A percentile compares a stretch with the other conserved stretches of the same genome.
phyloP scores from a whole-genome alignment of 2,888 invertebrate genomes.

The Oscheius sp. region DNA sequence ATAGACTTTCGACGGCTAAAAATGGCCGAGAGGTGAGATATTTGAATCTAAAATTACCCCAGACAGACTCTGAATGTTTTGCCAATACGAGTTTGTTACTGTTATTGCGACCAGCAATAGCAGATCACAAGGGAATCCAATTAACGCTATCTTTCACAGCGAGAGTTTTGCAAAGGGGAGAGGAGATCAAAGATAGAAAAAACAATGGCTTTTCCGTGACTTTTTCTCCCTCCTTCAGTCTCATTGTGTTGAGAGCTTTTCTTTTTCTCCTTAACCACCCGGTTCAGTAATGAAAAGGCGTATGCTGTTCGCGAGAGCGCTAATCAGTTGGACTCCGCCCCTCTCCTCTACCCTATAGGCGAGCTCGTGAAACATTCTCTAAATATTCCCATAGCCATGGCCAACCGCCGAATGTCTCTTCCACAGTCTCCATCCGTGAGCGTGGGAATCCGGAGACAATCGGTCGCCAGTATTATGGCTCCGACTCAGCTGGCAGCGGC shows the following conservation, averaged over 20 bases:
- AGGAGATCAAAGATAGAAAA: too few relatives aligned
- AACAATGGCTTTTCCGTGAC: too few relatives aligned
- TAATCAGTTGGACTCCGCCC: constrained; percentile 6
- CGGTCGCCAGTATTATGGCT: neutral
- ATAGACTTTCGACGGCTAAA: too few relatives aligned
- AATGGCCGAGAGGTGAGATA: too few relatives aligned
- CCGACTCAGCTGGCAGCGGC: neutral
- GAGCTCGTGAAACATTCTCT: constrained; percentile 13
- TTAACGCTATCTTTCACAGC: too few relatives aligned
- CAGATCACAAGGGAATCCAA: too few relatives aligned
- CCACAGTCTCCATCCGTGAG: constrained; percentile 25
- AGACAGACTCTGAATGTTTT: too few relatives aligned
- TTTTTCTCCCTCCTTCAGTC: too few relatives aligned
- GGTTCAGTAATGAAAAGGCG: constrained; percentile 13
- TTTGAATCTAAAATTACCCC: too few relatives aligned
- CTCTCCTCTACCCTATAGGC: constrained; percentile 1
- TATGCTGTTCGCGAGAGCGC: constrained; percentile 2
- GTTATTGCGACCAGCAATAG: too few relatives aligned
- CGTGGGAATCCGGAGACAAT: constrained; percentile 1
- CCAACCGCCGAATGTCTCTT: constrained; percentile 30
- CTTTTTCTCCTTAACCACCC: neutral
- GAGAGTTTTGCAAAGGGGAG: too few relatives aligned
- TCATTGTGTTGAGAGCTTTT: neutral
- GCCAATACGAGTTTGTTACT: too few relatives aligned
- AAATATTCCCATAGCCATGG: constrained; percentile 20